Base-by-base conservation (phyloP, 53 echinoderm and acorn worm species). In the Paelopatides confundens region DNA sequence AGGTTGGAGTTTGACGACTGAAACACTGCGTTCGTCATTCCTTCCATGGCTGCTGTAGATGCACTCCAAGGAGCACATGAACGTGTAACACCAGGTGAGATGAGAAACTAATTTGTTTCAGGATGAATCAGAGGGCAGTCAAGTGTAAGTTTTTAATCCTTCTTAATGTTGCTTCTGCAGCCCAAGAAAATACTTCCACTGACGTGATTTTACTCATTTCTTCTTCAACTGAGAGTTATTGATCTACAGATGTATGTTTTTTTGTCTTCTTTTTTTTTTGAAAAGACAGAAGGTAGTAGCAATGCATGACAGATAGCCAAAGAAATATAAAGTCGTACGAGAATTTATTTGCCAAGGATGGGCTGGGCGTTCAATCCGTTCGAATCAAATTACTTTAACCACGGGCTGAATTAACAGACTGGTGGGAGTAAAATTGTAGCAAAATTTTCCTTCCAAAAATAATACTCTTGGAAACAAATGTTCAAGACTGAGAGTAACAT, bases 61-160 rank as follows among this genome's bases (percentile, higher is more conserved):
- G 39, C 70, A 70, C 70, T 70, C 70, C 70, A 35, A 70, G 36
- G 70, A 70, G 12, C 70, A 70, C 70, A 70, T 35, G 39, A 34
- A 35, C 70, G 35, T 70, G 38, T 70, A 77, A 48, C 29, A 15
- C 31, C 31, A 50, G 50, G 27, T 48, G 26, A 43, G 28, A 43
- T 49, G 46, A 50, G 48, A 77, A 77, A 77, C 47, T 77, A 77
- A 77, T 77, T 77, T 77, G 77, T 50, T 77, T 77, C 26, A 43
- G 49, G 77, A 43, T 48, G 10, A 31, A 27, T n/a, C 30, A 14
- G 49, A 26, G 77, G 77, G 77, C 50, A 50, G 50, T 77, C 77
- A 77, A 31, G 51, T 50, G 31, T 7, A 77, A 43, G 24, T 67
- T 35, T 50, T 49, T 48, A 77, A 48, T 77, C 36, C 77, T 77